Evolutionary conservation across 2,797 vertebrate genomes (phyloP).

Genomic region (Neostethus bicornis): DNA sequence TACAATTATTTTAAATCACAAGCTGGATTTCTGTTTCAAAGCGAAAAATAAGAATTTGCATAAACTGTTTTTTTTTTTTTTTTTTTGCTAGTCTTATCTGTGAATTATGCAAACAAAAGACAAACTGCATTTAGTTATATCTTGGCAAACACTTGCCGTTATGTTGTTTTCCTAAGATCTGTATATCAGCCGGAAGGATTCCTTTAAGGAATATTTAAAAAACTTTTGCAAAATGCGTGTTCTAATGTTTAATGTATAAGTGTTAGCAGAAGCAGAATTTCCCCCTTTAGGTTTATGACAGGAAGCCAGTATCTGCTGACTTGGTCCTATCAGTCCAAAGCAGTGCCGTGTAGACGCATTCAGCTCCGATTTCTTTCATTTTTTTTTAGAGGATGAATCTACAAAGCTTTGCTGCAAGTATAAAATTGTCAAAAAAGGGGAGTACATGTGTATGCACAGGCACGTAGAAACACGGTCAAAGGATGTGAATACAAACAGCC

Average conservation of each 20-base stretch:
- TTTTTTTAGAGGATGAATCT: slow-evolving; percentile 23
- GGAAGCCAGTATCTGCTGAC: slow-evolving; percentile 35
- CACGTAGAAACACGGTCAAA: slow-evolving; percentile 37
- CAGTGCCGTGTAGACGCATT: slow-evolving; percentile 25
- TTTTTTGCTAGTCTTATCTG: too few species aligned
- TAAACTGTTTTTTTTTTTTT: too few species aligned
- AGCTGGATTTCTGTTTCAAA: too few species aligned
- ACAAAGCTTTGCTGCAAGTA: slow-evolving; percentile 32
- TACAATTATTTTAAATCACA: too few species aligned
- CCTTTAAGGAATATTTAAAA: not conserved
- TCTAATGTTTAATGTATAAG: not conserved
- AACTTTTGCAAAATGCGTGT: not conserved
- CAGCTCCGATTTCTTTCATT: slow-evolving; percentile 16
- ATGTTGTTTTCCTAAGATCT: not conserved
- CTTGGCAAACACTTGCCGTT: too few species aligned
- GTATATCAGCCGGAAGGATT: not conserved
- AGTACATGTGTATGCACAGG: slow-evolving; percentile 6
- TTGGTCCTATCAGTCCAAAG: slow-evolving; percentile 35
- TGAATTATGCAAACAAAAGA: too few species aligned
- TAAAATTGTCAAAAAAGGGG: slow-evolving; percentile 31
- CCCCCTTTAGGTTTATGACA: slow-evolving; percentile 22
- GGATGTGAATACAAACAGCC: slow-evolving; percentile 26
- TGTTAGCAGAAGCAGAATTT: slow-evolving; percentile 11
- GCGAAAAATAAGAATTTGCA: too few species aligned
- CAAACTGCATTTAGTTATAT: too few species aligned